Base-by-base conservation (phyloP, 1,140 invertebrate genomes). In the Plectus sambesii region DNA sequence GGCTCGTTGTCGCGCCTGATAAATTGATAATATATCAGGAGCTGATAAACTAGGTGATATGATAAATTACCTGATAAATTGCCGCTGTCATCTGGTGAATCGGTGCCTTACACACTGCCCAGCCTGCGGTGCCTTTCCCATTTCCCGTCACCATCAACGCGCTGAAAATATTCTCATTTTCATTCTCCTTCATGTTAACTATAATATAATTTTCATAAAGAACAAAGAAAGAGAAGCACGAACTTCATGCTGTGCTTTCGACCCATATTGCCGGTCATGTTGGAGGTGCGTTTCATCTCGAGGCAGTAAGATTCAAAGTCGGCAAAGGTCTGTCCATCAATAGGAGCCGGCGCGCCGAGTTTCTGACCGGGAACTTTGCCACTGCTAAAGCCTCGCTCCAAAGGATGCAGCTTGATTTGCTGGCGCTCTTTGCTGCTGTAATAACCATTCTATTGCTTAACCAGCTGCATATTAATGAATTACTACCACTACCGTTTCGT, bases 91-190 rank as follows among this genome's bases (percentile, higher is more conserved):
- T n/a, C n/a, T n/a, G n/a, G 27, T 57, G 54, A 29, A 42, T 33
- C 20, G 19, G 29, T 5, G 55, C 58, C 26, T 55, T 58, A 38
- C 51, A 59, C 17, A 65, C 54, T 12, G 54, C 61, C 37, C 61
- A 67, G 30, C 73, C 73, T 45, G 65, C 71, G 12, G 73, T 43
- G 19, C 73, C 74, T 41, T 72, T 64, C 15, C 62, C 63, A 53
- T 75, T 75, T 40, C 73, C 73, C 36, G 64, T 70, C n/a, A 73
- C 62, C 26, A 74, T 69, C 40, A 74, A 64, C 3, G 70, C 64
- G 39, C 58, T 61, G 29, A 58, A 59, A n/a, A n/a, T n/a, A n/a
- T n/a, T n/a, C n/a, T n/a, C n/a, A n/a, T n/a, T n/a, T n/a, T n/a
- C n/a, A n/a, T n/a, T n/a, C n/a, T n/a, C n/a, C n/a, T n/a, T n/a